Conservation (phyloP, 2,113 vertebrate genomes). For the Deroptyus accipitrinus region DNA sequence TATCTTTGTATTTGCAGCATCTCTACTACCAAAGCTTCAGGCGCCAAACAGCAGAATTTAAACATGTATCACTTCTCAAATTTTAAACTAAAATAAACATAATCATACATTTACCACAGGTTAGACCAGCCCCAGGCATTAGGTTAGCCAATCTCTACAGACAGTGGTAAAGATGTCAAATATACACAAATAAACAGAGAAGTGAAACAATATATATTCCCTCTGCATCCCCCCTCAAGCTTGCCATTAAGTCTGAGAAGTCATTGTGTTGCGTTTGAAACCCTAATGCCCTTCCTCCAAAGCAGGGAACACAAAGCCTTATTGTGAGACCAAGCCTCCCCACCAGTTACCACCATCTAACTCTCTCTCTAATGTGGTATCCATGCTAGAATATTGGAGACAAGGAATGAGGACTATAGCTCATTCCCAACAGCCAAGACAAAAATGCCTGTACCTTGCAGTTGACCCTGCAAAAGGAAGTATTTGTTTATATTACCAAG, state of each 20-base stretch:
- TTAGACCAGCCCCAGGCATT: not conserved
- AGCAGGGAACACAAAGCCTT: not conserved
- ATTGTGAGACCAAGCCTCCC: not conserved
- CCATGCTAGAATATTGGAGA: not conserved
- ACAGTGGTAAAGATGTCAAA: not conserved
- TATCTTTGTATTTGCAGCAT: not conserved
- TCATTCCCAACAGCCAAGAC: not conserved
- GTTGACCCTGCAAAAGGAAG: not conserved
- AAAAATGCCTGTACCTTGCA: not conserved
- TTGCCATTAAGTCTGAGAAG: not conserved
- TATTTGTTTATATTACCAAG: too few species aligned
- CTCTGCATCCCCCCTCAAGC: not conserved
- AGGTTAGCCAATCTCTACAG: not conserved
- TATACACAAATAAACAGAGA: not conserved
- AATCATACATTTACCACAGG: not conserved
- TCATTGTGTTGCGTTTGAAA: not conserved
- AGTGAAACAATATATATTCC: not conserved
- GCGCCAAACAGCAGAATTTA: not conserved
- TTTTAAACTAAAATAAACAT: not conserved
- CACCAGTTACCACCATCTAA: not conserved
- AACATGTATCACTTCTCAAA: not conserved
- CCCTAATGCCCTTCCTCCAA: not conserved
- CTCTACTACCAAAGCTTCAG: not conserved
- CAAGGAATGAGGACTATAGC: not conserved
- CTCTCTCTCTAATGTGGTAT: not conserved